Base-by-base conservation (phyloP, 2,113 vertebrate genomes). In the Gallinago undulata region DNA sequence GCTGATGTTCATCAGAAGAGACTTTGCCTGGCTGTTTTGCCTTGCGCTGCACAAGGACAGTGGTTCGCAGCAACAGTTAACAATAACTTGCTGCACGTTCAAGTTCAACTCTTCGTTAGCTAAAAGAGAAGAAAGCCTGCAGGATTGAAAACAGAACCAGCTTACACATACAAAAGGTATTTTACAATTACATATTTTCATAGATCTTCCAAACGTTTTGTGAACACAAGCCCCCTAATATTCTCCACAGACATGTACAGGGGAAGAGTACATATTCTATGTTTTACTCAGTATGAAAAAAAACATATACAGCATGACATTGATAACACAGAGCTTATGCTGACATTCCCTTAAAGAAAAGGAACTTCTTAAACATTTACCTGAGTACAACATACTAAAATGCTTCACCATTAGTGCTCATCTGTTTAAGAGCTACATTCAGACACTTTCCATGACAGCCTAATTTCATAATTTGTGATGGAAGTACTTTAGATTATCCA, bases 41-140 rank as follows among this genome's bases (percentile, higher is more conserved):
- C 82, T 82, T 74, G 95, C 94, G 33, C 84, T 89, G 97, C 98
- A 99, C 51, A 99, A 87, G 11, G 97, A 97, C 74, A 99, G 97
- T 57, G 97, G 88, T 59, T 99, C 99, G 87, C 99, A 99, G 97
- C 99, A 99, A 96, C 98, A 98, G 96, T 97, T 98, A 64, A 99
- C 95, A 35, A 99, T 99, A 83, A 99, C 98, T 95, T 99, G 98
- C 73, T 99, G 99, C 73, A 99, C 98, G 59, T 98, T 99, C 68
- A 99, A 95, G 19, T 89, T 97, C 87, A 99, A 96, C 10, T 97
- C 97, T 86, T 99, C 98, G 95, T 97, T 98, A 94, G 98, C 97
- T 95, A 99, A 97, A 81, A 99, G 95, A 35, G 96, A 97, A 77
- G 98, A 97, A 63, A 99, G 90, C 93, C 99, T 99, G 94, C 35